Evolutionary conservation across 2,113 vertebrate species (phyloP).

Genomic region (Noctilio leporinus): DNA sequence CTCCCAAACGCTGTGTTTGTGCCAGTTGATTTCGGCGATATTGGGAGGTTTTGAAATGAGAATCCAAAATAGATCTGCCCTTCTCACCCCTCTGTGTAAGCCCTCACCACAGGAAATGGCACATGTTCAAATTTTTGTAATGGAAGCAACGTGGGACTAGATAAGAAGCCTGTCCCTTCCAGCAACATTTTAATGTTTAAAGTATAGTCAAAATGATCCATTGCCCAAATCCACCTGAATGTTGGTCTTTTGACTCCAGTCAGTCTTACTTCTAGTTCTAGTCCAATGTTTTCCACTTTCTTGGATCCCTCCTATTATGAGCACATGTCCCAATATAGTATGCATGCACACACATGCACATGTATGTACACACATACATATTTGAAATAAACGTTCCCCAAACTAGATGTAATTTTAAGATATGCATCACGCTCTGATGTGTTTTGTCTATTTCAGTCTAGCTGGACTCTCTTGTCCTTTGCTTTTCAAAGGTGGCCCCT

Average conservation of each 20-base stretch:
- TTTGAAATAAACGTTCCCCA: neutral
- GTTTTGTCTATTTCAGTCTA: fast-evolving
- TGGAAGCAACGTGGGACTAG: slow-evolving; percentile 77
- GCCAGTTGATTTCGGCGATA: slow-evolving; percentile 78
- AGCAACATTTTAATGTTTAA: slow-evolving; percentile 79
- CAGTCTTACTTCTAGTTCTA: slow-evolving; percentile 45
- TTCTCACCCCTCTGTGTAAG: slow-evolving; percentile 76
- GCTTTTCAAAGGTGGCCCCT: neutral
- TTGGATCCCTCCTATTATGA: neutral
- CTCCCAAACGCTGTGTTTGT: slow-evolving; percentile 73
- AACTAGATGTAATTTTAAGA: fast-evolving
- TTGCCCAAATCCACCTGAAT: slow-evolving; percentile 76
- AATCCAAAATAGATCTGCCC: slow-evolving; percentile 81
- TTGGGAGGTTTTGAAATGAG: slow-evolving; percentile 73
- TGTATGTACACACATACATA: fast-evolving
- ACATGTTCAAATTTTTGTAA: slow-evolving; percentile 73
- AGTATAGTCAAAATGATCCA: slow-evolving; percentile 78
- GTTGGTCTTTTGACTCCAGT: slow-evolving; percentile 63
- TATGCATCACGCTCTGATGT: fast-evolving
- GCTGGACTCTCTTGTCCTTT: neutral
- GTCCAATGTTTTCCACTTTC: neutral
- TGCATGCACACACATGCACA: fast-evolving
- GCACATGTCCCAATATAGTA: fast-evolving
- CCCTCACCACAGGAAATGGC: slow-evolving; percentile 83
- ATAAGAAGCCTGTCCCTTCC: slow-evolving; percentile 78